Base-by-base conservation (phyloP, 2,888 invertebrate genomes). In the Folsomia candida region DNA sequence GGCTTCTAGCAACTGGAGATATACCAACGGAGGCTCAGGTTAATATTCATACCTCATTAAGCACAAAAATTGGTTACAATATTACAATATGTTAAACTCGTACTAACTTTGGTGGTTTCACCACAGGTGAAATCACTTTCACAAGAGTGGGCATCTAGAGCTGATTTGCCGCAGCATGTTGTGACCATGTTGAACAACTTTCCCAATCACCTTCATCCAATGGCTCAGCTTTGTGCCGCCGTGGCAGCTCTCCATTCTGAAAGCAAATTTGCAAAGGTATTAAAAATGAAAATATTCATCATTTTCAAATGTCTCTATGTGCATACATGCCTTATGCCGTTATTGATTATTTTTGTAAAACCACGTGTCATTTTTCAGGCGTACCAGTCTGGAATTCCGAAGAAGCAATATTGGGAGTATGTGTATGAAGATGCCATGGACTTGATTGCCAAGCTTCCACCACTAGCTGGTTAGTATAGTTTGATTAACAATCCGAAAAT, bases 401-500 rank as follows among this genome's bases (percentile, higher is more conserved):
- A 95, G 84, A 86, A 89, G 68, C 90, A 91, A 81, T 96, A 94
- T 83, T 97, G 97, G 97, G 94, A 95, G 89, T 89, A 89, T 82
- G 87, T 88, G 6, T 96, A 93, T 83, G 95, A 97, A 84, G 97
- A 97, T 84, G 87, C 93, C 20, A 95, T 97, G 93, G 92, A 95
- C 83, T 86, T 97, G 81, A 94, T 97, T 82, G 96, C 96, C 65
- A 96, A 97, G 84, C 85, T 97, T 82, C 95, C 97, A 0, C 94
- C 94, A 25, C 88, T 97, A 22, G 97, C 96, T 0, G 94, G n/a
- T n/a, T n/a, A n/a, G n/a, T n/a, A n/a, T n/a, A n/a, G n/a, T n/a
- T n/a, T n/a, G n/a, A n/a, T n/a, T n/a, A n/a, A n/a, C n/a, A n/a
- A n/a, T n/a, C n/a, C n/a, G n/a, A n/a, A n/a, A n/a, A n/a, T n/a